Evolutionary conservation across 2,888 invertebrate genomes (phyloP).

Genomic region (Didymodactylos carnosus): DNA sequence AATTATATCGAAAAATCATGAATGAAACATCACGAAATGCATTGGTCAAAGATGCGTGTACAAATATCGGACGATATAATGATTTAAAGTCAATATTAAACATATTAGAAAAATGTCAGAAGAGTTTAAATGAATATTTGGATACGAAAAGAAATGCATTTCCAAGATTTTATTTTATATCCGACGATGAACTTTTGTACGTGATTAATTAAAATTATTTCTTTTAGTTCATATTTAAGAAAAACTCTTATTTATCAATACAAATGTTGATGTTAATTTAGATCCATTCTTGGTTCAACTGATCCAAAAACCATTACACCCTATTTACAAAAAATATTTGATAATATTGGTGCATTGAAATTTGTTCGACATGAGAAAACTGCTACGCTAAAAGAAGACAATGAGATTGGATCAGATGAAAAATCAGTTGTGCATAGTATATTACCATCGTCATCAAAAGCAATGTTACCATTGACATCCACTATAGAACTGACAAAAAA

Average conservation of each 20-base stretch:
- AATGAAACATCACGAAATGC: slow-evolving; percentile 42
- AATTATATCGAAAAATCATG: slow-evolving; percentile 61
- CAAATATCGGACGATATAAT: slow-evolving; percentile 48
- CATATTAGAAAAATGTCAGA: slow-evolving; percentile 68
- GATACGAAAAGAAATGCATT: slow-evolving; percentile 67
- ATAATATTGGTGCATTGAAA: slow-evolving; percentile 58
- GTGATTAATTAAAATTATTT: too few species aligned
- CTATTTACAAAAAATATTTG: slow-evolving; percentile 87
- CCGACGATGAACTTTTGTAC: slow-evolving; percentile 70
- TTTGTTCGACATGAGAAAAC: slow-evolving; percentile 45
- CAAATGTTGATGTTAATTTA: too few species aligned
- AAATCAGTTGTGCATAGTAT: too few species aligned
- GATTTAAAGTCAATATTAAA: slow-evolving; percentile 53
- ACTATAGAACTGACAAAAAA: too few species aligned
- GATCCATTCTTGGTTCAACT: slow-evolving; percentile 67
- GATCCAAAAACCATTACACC: slow-evolving; percentile 66
- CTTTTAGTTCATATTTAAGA: too few species aligned
- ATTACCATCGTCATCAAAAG: too few species aligned
- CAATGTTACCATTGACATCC: too few species aligned
- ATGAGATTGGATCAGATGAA: too few species aligned
- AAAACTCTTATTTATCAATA: too few species aligned
- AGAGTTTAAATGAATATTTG: slow-evolving; percentile 68
- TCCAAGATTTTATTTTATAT: slow-evolving; percentile 76
- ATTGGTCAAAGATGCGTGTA: slow-evolving; percentile 59
- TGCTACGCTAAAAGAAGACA: slow-evolving; percentile 37